phyloP scores from a whole-genome alignment of 2,113 vertebrate genomes.

The Syngnathoides biaculeatus region DNA sequence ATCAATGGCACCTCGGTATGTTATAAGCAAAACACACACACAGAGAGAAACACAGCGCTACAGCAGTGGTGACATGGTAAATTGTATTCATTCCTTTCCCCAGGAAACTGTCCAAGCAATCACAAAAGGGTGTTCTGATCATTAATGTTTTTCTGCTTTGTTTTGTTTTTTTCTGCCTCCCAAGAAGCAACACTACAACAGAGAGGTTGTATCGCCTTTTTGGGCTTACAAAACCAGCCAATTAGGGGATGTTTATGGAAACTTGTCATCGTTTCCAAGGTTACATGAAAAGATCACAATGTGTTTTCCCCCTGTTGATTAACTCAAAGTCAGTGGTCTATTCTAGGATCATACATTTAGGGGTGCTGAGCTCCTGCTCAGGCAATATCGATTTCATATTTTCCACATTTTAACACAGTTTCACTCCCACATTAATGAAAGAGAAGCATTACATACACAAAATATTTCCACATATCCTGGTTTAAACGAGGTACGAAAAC shows the following conservation, averaged over 20 bases:
- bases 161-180: not conserved
- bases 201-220: not conserved
- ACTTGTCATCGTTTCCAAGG: not conserved
- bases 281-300: not conserved
- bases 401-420: no score
- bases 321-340: not conserved
- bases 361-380: no score
- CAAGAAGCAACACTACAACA: not conserved
- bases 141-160: not conserved
- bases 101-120: not conserved
- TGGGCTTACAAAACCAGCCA: not conserved
- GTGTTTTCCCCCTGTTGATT: not conserved
- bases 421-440: no score
- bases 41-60: not conserved
- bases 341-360: no score
- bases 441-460: no score
- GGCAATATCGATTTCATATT: no score
- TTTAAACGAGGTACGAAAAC: no score
- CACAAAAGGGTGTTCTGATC: not conserved
- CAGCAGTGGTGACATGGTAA: not conserved
- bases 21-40: not conserved
- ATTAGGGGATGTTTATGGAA: not conserved
- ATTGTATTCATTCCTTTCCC: slow-evolving; percentile 4
- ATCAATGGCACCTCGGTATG: slow-evolving; percentile 82
- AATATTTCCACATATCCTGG: no score